Base-by-base conservation (phyloP, 2,113 vertebrate genomes). In the Triplophysa dalaica region DNA sequence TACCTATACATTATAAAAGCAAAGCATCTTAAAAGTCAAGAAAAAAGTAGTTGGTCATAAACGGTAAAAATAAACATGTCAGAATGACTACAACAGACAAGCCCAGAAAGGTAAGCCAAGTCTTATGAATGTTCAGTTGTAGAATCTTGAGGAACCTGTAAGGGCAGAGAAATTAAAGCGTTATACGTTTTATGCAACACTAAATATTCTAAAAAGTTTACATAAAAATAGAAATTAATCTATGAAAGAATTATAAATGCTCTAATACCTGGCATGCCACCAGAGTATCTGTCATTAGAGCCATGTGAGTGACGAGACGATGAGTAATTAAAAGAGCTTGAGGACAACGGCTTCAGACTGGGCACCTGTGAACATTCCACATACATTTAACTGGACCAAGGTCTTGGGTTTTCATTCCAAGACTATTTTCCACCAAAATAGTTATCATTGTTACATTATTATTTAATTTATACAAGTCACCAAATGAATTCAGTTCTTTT, bases 141-240 rank as follows among this genome's bases (percentile, higher is more conserved):
- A 92, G 82, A 77, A 93, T 78, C 88, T 88, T 56, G 87, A 84
- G 54, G 89, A 79, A 82, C 90, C 93, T 93, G 82, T 4, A 19
- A 48, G 48, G 10, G 26, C 11, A 87, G 61, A 80, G 11, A 33
- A 56, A 54, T 60, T 21, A 16, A 4, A 81, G 43, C 22, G 11
- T 21, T 22, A 74, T 5, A 52, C 17, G 11, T 26, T 1, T 24
- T 16, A 43, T 12, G 8, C 5, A 4, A 56, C 54, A 56, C 19
- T 8, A 2, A 56, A 56, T 9, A 56, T 9, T n/a, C 19, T 56
- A n/a, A 8, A 56, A n/a, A 58, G 8, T 16, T 56, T 56, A 19
- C 16, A 19, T 17, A 4, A 17, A 56, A 19, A 54, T 12, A 56
- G 19, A 19, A 58, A n/a, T 7, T 8, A 21, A 17, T 8, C 54